Evolutionary conservation across 1,140 invertebrate species (phyloP), one percentile per base, ranked within the genome.

Genomic region (Argopecten irradians): DNA sequence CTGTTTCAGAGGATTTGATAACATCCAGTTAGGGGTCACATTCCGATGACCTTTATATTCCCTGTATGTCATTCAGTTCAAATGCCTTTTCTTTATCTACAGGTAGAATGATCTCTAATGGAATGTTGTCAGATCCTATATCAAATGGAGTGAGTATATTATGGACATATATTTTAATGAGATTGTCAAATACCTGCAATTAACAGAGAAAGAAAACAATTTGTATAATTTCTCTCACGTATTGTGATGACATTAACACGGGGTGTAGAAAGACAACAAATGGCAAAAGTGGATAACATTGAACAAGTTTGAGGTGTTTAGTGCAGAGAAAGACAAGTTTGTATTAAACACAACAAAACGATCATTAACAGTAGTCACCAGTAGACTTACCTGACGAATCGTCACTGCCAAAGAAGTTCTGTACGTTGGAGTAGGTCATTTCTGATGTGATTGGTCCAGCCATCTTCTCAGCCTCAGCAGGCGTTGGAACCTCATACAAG

Each of bases 371-470:
- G 7, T n/a, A 71, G 22, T 28, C 5, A 14, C 32, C 16, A 71
- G 16, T 16, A 7, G 22, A 87, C 87, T 89, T 88, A 93, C 93
- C 93, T 87, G 93, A 94, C 0, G 93, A 94, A 85, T 93, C 93
- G 82, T 93, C 93, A 90, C 93, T 94, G 43, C 93, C 92, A 91
- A 94, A 94, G 89, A 94, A 94, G 55, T 92, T 93, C 33, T 91
- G 90, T 3, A 94, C 91, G 87, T 94, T 94, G 39, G 92, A 93
- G 46, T 92, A 85, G 83, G 93, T 90, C 84, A 92, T 91, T 41
- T 93, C 92, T n/a, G 88, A 83, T 0, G 90, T 89, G 19, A 93
- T 28, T n/a, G 55, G 55, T 71, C 55, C 55, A n/a, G 55, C n/a
- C 55, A 71, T 71, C 55, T 28, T 71, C n/a, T 71, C 55, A 28